A percentile compares a stretch with the other conserved stretches of the same genome.
phyloP scores from a whole-genome alignment of 2,797 vertebrate genomes.

The Argyrosomus regius region DNA sequence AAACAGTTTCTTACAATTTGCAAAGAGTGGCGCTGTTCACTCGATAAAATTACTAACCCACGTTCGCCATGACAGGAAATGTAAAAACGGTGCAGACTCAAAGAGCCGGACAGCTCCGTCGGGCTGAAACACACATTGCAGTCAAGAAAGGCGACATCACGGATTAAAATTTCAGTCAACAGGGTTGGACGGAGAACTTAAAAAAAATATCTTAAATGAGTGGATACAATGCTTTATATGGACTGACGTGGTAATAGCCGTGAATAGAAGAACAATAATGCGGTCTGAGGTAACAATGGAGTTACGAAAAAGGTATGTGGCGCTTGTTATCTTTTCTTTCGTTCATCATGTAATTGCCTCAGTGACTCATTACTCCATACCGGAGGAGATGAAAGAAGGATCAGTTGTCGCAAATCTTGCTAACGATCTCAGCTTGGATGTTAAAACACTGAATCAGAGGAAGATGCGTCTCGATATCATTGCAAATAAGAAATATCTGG shows the following conservation, averaged over 20 bases:
- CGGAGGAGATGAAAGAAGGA: conserved; percentile 80
- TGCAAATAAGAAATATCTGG: conserved; percentile 68
- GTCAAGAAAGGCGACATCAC: rapidly evolving
- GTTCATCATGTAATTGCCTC: background rate
- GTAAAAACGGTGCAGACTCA: no score
- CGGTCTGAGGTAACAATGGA: conserved; percentile 19
- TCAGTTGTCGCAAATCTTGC: conserved; percentile 80
- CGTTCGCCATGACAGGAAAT: background rate
- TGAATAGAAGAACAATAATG: background rate
- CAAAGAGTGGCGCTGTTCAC: conserved; percentile 56
- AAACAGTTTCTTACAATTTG: no score
- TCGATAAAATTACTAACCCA: background rate
- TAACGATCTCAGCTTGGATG: conserved; percentile 74
- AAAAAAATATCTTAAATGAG: background rate
- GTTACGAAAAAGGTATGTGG: conserved; percentile 43
- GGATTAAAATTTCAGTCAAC: rapidly evolving
- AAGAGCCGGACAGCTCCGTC: conserved; percentile 13
- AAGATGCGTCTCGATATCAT: conserved; percentile 77
- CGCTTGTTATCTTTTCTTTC: conserved; percentile 15
- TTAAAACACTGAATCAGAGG: conserved; percentile 60
- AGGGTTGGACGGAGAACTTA: no score
- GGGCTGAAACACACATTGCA: conserved; percentile 14
- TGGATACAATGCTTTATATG: rapidly evolving
- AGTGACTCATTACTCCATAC: conserved; percentile 56
- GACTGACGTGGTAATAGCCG: rapidly evolving